Evolutionary conservation across 2,888 invertebrate genomes (phyloP).

Genomic region (Eupithecia insigniata): DNA sequence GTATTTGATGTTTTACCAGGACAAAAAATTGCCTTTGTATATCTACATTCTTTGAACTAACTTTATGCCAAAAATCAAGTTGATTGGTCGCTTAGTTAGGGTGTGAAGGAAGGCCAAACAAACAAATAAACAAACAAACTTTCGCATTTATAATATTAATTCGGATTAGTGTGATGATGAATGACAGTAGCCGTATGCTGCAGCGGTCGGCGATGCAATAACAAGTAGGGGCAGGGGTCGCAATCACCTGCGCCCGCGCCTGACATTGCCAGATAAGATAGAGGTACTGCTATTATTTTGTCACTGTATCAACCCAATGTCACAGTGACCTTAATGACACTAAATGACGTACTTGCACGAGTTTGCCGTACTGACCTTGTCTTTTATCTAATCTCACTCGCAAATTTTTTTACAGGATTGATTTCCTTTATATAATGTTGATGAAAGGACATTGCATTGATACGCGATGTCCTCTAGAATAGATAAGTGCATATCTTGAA

Average conservation of each 20-base stretch:
- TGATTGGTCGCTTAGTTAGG: too few relatives aligned
- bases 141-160: too few relatives aligned
- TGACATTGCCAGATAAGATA: slow-evolving; percentile 83
- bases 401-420: slow-evolving; percentile 66
- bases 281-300: slow-evolving; percentile 78
- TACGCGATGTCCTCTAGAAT: slow-evolving; percentile 19
- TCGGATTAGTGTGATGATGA: not conserved
- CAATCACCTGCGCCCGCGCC: slow-evolving; percentile 79
- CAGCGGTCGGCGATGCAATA: slow-evolving; percentile 20
- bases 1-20: too few relatives aligned
- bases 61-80: not conserved
- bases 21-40: too few relatives aligned
- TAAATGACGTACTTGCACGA: slow-evolving; percentile 76
- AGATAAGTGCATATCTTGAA: slow-evolving; percentile 18
- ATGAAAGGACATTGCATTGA: slow-evolving; percentile 22
- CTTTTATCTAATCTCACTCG: slow-evolving; percentile 82
- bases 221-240: slow-evolving; percentile 68
- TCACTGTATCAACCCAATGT: slow-evolving; percentile 81
- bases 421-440: slow-evolving; percentile 47
- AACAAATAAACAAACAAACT: too few relatives aligned
- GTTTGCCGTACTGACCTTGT: slow-evolving; percentile 76
- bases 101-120: too few relatives aligned
- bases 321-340: slow-evolving; percentile 84
- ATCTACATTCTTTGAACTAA: too few relatives aligned
- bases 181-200: not conserved